These are phyloP conservation scores for Lacanobia oleracea DNA, from an alignment of 2,888 invertebrate genomes.

Conservation along the genomic window DNA sequence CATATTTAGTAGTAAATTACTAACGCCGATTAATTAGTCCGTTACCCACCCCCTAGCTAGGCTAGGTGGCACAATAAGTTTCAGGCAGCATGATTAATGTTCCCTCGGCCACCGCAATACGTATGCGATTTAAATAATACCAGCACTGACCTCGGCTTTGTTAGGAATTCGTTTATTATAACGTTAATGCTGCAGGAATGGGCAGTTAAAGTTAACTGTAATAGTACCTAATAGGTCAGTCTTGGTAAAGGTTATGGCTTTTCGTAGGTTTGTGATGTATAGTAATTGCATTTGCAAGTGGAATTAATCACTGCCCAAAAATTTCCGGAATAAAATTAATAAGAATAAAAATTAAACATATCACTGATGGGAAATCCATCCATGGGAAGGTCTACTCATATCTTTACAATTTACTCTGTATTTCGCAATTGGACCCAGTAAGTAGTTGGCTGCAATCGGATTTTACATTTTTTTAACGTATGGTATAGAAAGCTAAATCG, in stretches of 20 bases:
- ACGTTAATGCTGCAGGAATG: conserved; percentile 13
- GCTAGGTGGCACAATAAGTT: conserved; percentile 23
- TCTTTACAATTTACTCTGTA: too few species aligned
- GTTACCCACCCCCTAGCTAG: conserved; percentile 10
- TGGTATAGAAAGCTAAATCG: too few species aligned
- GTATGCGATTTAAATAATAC: conserved; percentile 56
- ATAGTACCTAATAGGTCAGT: conserved; percentile 22
- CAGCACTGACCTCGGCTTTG: conserved; percentile 43
- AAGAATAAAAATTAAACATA: too few species aligned
- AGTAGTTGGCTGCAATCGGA: too few species aligned
- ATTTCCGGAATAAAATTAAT: too few species aligned
- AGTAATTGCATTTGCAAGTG: too few species aligned
- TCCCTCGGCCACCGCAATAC: conserved; percentile 27
- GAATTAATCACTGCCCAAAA: too few species aligned
- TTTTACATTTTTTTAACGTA: too few species aligned
- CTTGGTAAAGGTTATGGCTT: conserved; percentile 17
- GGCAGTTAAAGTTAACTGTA: conserved; percentile 15
- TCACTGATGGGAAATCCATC: too few species aligned
- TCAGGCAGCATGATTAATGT: conserved; percentile 55
- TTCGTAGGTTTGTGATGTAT: background rate
- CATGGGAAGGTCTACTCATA: too few species aligned
- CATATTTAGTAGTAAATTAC: conserved; percentile 15
- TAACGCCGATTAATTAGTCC: conserved; percentile 21
- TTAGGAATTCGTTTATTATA: conserved; percentile 20
- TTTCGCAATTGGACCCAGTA: too few species aligned